Base-by-base conservation (phyloP, 2,797 vertebrate genomes). In the Yasuhikotakia modesta region DNA sequence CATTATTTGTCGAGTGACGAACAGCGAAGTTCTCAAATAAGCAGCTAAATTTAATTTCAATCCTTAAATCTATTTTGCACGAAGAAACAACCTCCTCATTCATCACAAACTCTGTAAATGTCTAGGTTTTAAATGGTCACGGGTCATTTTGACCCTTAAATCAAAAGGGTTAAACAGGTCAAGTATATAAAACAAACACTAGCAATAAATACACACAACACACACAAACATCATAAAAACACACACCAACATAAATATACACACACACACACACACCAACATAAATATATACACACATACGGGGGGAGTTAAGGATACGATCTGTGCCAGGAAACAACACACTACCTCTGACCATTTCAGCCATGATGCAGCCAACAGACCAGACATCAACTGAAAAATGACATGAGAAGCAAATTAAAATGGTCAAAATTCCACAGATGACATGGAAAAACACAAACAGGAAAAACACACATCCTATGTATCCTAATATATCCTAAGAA, bases 301-400 rank as follows among this genome's bases (percentile, higher is more conserved):
- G 57, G 70, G 68, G 61, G 43, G 86, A 92, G 93, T 91, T 92
- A 98, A 99, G 97, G 97, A 99, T 99, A 99, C 97, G 97, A 94
- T 99, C 97, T 91, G 96, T 97, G 94, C 97, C 97, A 91, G 96
- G 97, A 93, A 99, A 99, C 95, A 99, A 96, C 94, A 99, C 97
- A 95, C 95, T 97, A 96, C 97, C 97, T 94, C 97, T 97, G 95
- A 98, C 97, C 97, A 99, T 98, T 96, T 99, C 97, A 93, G 97
- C 97, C 97, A 99, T 98, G 96, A 99, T 99, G 96, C 97, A 99
- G 94, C 97, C 97, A 95, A 99, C 95, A 96, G 97, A 99, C 97
- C 97, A 99, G 96, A 99, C 97, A 97, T 99, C 97, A 97, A 99
- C 97, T 99, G 96, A 97, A 98, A 93, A 96, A 95, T 93, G 96